phyloP scores from a whole-genome alignment of 2,113 vertebrate genomes.

The Nestor notabilis region DNA sequence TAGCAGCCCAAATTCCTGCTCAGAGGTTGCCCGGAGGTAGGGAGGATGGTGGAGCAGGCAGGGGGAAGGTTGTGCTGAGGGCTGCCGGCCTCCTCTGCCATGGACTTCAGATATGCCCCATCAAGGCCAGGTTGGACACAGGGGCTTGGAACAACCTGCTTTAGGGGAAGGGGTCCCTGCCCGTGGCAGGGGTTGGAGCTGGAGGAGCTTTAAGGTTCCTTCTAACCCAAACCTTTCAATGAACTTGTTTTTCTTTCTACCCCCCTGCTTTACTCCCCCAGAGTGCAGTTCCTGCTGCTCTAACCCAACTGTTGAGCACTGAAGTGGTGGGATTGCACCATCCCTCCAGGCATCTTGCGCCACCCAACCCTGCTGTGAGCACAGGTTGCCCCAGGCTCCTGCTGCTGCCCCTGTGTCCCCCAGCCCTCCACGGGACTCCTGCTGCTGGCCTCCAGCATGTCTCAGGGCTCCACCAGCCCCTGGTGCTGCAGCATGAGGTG shows the following conservation, averaged over 20 bases:
- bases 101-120: not conserved
- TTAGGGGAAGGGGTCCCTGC: not conserved
- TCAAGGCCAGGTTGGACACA: not conserved
- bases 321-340: not conserved
- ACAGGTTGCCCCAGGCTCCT: rapidly evolving
- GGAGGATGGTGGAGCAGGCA: not conserved
- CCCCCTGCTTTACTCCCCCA: not conserved
- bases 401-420: not conserved
- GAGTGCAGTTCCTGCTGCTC: not conserved
- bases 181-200: not conserved
- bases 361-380: no score
- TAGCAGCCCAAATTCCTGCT: not conserved
- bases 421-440: not conserved
- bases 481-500: rapidly evolving
- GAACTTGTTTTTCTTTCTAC: not conserved
- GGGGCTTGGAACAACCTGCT: not conserved
- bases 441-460: not conserved
- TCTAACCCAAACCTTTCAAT: not conserved
- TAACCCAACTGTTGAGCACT: not conserved
- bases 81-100: not conserved
- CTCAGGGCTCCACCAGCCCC: rapidly evolving
- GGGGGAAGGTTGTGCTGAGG: not conserved
- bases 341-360: not conserved
- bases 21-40: not conserved
- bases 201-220: not conserved